These are phyloP conservation scores for Labroides dimidiatus DNA, from an alignment of 2,797 vertebrate genomes.

Conservation along the genomic window DNA sequence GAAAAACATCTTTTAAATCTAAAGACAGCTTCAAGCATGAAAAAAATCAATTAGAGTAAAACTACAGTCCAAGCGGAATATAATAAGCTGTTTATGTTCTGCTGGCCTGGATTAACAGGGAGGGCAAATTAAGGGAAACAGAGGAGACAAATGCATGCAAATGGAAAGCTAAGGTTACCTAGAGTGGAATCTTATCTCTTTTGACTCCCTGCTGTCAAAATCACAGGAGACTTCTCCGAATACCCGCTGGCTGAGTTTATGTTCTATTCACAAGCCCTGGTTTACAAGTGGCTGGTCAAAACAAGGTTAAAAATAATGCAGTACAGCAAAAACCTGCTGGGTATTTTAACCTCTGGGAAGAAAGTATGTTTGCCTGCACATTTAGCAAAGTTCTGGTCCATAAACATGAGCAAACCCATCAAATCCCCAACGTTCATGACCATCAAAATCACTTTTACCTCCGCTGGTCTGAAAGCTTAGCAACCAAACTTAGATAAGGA, in stretches of 20 bases:
- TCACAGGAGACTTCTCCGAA: constrained; percentile 3
- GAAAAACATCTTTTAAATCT: constrained; percentile 1
- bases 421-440: constrained; percentile 3
- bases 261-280: constrained; percentile 6
- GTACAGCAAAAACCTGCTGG: background rate
- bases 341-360: background rate
- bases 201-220: constrained; percentile 19
- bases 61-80: constrained; percentile 8
- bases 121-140: constrained; percentile 11
- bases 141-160: constrained; percentile 7
- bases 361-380: background rate
- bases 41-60: constrained; percentile 16
- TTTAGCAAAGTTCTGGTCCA: background rate
- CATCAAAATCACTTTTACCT: constrained; percentile 11
- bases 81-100: background rate
- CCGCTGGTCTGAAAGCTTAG: constrained; percentile 10
- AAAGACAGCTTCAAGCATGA: constrained; percentile 5
- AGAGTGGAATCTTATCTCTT: constrained; percentile 18
- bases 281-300: background rate
- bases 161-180: constrained; percentile 5
- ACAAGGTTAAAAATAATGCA: background rate
- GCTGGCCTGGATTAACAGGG: background rate
- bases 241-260: constrained; percentile 1
- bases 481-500: constrained; percentile 21
- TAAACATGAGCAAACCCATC: background rate